A percentile compares a stretch with the other conserved stretches of the same genome.
These are phyloP conservation scores for Cygnus atratus DNA, from an alignment of 2,113 vertebrate species.

Conservation along the genomic window DNA sequence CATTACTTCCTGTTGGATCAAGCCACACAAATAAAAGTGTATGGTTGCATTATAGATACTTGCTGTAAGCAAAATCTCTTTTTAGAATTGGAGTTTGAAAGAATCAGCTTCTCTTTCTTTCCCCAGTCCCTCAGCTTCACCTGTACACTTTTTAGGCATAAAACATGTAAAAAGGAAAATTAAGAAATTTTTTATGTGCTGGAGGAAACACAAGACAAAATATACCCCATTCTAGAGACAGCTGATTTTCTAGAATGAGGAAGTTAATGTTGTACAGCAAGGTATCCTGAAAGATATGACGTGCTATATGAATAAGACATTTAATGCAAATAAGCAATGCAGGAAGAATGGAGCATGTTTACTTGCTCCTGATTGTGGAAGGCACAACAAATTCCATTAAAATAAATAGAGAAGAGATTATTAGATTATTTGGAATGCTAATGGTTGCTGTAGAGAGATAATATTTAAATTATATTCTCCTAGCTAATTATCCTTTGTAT, in stretches of 20 bases:
- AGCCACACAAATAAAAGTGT: background rate
- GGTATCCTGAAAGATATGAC: background rate
- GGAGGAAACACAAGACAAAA: background rate
- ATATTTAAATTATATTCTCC: background rate
- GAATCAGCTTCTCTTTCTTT: background rate
- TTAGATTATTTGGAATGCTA: background rate
- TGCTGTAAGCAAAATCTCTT: background rate
- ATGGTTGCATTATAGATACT: background rate
- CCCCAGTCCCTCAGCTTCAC: background rate
- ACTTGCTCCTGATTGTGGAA: background rate
- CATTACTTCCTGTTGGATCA: background rate
- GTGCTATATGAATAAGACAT: background rate
- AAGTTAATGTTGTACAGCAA: background rate
- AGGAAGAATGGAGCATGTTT: background rate
- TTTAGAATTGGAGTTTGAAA: background rate
- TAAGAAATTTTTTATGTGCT: background rate
- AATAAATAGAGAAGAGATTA: background rate
- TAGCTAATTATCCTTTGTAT: background rate
- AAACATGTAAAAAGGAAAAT: background rate
- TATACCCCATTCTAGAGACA: background rate
- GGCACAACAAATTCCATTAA: background rate
- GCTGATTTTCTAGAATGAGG: background rate
- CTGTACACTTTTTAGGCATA: background rate
- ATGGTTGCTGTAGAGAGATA: background rate
- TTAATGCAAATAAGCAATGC: background rate